Evolutionary conservation across 2,888 invertebrate species (phyloP).

Genomic region (Hybos culiciformis): DNA sequence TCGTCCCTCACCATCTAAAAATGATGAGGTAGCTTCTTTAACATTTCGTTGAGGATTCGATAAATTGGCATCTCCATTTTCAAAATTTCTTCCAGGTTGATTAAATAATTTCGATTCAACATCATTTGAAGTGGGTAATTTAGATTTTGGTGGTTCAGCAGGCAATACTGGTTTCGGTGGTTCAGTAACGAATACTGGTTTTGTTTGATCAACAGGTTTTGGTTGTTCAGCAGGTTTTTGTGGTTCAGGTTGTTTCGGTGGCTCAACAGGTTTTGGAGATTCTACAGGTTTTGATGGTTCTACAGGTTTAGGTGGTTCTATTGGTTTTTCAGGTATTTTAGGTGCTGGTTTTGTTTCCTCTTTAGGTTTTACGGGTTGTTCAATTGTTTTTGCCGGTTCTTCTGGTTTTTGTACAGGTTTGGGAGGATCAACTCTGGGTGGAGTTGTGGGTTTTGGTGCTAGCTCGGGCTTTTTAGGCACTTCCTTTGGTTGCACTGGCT

Average conservation of each 20-base stretch:
- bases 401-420: slow-evolving; percentile 6
- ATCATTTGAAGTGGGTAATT: neutral
- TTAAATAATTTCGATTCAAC: slow-evolving; percentile 4
- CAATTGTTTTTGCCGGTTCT: neutral
- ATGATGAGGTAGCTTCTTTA: slow-evolving; percentile 30
- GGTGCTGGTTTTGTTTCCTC: neutral
- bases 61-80: slow-evolving; percentile 20
- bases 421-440: slow-evolving; percentile 8
- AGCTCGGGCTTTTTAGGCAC: neutral
- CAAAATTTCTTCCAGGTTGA: slow-evolving; percentile 20
- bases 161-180: slow-evolving; percentile 16
- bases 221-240: neutral
- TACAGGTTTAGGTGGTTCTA: slow-evolving; percentile 6
- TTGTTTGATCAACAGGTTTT: neutral
- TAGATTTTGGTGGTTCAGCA: slow-evolving; percentile 23
- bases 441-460: slow-evolving; percentile 8
- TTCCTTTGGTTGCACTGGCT: slow-evolving; percentile 6
- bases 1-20: slow-evolving; percentile 25
- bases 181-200: neutral
- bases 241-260: slow-evolving; percentile 8
- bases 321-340: slow-evolving; percentile 7
- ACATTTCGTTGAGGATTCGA: slow-evolving; percentile 19
- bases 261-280: neutral
- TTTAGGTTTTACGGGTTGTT: slow-evolving; percentile 1
- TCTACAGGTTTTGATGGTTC: neutral